These are phyloP conservation scores for Coregonus suidteri DNA, from an alignment of 2,797 vertebrate species.

Conservation along the genomic window DNA sequence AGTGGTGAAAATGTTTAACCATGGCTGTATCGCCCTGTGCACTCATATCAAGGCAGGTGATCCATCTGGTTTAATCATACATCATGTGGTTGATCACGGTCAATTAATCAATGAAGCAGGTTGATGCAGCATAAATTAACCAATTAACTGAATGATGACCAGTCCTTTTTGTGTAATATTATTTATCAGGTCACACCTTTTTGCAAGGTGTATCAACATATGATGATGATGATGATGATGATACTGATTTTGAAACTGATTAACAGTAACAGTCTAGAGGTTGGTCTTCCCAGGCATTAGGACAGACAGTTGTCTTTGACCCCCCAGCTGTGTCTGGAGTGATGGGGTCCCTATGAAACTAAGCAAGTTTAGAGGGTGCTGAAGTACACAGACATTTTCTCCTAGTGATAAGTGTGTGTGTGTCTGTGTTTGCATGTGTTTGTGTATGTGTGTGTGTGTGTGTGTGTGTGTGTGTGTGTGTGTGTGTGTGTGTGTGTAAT, in stretches of 20 bases:
- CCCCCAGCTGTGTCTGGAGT: neutral
- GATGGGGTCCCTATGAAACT: neutral
- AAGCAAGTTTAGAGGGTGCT: slow-evolving; percentile 6
- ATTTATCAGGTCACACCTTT: neutral
- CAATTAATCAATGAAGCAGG: slow-evolving; percentile 29
- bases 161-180: neutral
- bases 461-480: neutral
- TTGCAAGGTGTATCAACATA: neutral
- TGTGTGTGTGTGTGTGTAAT: slow-evolving; percentile 21
- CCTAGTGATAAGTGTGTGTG: neutral
- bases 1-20: neutral
- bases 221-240: neutral
- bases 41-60: slow-evolving; percentile 39
- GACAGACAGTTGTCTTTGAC: neutral
- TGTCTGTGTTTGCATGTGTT: slow-evolving; percentile 1
- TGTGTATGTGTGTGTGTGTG: slow-evolving; percentile 4
- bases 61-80: slow-evolving; percentile 39
- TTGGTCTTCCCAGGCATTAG: neutral
- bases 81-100: slow-evolving; percentile 38
- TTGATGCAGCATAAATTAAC: slow-evolving; percentile 31
- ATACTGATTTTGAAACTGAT: neutral
- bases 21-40: slow-evolving; percentile 3
- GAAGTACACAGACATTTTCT: neutral
- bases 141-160: slow-evolving; percentile 31
- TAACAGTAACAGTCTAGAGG: neutral